Evolutionary conservation across 2,888 invertebrate species (phyloP).

Genomic region (Allophyes oxyacanthae): DNA sequence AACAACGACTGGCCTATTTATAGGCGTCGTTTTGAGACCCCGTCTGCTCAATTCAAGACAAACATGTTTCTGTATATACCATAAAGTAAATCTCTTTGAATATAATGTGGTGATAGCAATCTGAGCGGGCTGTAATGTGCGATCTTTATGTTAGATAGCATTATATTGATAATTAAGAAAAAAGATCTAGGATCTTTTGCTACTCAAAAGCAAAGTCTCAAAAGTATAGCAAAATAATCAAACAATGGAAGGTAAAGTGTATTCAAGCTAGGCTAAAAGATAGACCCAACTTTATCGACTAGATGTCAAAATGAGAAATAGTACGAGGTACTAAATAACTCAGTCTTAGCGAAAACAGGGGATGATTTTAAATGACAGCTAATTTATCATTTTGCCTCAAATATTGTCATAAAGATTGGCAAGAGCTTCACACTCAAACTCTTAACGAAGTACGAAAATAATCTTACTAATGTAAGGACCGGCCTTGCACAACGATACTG

Average conservation of each 20-base stretch:
- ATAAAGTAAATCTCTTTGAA: slow-evolving; percentile 21
- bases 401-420: slow-evolving; percentile 26
- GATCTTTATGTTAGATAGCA: slow-evolving; percentile 2
- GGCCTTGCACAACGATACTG: slow-evolving; percentile 9
- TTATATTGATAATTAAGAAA: background rate
- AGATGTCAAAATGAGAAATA: no score
- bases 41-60: background rate
- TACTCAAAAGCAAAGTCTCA: background rate
- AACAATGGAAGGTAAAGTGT: no score
- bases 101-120: slow-evolving; percentile 27
- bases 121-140: slow-evolving; percentile 1
- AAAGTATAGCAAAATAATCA: no score
- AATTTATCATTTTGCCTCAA: slow-evolving; percentile 34
- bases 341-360: background rate
- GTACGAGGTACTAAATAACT: no score
- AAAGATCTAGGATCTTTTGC: no score
- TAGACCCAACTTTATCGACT: no score
- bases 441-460: slow-evolving; percentile 5
- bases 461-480: background rate
- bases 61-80: slow-evolving; percentile 6
- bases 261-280: no score
- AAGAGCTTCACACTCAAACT: slow-evolving; percentile 15
- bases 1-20: slow-evolving; percentile 2
- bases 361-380: slow-evolving; percentile 27
- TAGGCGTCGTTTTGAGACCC: slow-evolving; percentile 4